These are phyloP conservation scores for Sitta carolinensis DNA, from an alignment of 2,797 vertebrate species.

Conservation along the genomic window DNA sequence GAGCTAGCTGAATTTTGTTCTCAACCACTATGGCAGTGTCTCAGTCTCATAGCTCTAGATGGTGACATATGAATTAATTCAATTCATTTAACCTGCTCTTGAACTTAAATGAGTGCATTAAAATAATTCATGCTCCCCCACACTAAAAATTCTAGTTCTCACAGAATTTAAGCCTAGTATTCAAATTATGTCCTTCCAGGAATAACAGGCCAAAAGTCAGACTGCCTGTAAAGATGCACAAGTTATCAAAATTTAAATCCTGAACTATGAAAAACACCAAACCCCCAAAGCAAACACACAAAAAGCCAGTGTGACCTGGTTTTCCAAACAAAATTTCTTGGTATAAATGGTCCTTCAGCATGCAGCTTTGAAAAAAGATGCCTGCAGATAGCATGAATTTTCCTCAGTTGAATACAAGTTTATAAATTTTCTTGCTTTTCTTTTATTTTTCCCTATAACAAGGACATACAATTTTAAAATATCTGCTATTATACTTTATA, in stretches of 20 bases:
- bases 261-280: neutral
- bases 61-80: neutral
- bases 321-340: neutral
- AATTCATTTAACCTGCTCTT: neutral
- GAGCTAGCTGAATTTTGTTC: neutral
- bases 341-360: neutral
- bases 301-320: neutral
- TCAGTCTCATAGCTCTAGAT: neutral
- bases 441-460: neutral
- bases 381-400: neutral
- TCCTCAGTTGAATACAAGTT: neutral
- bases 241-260: neutral
- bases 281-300: fast-evolving
- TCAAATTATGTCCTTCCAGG: neutral
- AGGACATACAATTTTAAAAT: neutral
- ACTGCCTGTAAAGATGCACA: neutral
- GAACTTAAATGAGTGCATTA: neutral
- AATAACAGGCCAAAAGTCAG: neutral
- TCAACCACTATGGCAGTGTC: neutral
- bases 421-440: fast-evolving
- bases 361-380: neutral
- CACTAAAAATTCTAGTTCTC: neutral
- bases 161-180: neutral
- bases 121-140: neutral
- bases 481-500: neutral